These are phyloP conservation scores for Drosophila tropicalis DNA, from an alignment of 1,140 invertebrate species.

Conservation along the genomic window DNA sequence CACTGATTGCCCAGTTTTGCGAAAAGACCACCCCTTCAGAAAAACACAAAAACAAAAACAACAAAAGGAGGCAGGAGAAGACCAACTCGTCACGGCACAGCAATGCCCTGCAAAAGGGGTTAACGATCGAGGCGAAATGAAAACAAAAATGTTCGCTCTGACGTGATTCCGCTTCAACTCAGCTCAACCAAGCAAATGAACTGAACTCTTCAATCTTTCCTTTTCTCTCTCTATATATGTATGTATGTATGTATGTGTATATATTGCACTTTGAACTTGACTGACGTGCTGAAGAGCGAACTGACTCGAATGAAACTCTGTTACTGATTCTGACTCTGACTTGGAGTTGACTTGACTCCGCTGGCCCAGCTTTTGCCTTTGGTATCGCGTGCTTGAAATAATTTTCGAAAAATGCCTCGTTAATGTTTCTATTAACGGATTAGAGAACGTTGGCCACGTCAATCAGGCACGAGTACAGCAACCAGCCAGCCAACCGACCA, in stretches of 20 bases:
- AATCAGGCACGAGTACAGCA: constrained; percentile 47
- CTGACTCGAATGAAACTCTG: constrained; percentile 36
- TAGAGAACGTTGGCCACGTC: constrained; percentile 70
- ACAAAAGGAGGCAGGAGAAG: not conserved
- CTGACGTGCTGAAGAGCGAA: constrained; percentile 70
- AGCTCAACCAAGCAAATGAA: not conserved
- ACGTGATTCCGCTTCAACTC: constrained; percentile 32
- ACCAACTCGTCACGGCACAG: constrained; percentile 11
- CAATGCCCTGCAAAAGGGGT: constrained; percentile 48
- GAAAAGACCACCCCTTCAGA: constrained; percentile 25
- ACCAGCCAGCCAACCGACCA: not conserved
- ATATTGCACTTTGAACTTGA: constrained; percentile 76
- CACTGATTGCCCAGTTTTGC: constrained; percentile 68
- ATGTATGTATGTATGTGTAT: not conserved
- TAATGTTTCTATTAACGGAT: constrained; percentile 83
- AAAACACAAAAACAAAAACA: not conserved
- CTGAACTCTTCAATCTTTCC: constrained; percentile 4
- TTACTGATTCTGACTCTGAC: constrained; percentile 22
- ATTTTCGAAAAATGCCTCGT: constrained; percentile 79
- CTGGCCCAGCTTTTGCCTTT: constrained; percentile 20
- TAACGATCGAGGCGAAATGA: constrained; percentile 79
- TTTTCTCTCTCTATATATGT: constrained; percentile 13
- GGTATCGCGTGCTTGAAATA: constrained; percentile 77
- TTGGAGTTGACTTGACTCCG: constrained; percentile 24
- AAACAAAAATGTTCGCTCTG: constrained; percentile 59